These are phyloP conservation scores for Asteroscopus sphinx DNA, from an alignment of 2,888 invertebrate species.

Conservation along the genomic window DNA sequence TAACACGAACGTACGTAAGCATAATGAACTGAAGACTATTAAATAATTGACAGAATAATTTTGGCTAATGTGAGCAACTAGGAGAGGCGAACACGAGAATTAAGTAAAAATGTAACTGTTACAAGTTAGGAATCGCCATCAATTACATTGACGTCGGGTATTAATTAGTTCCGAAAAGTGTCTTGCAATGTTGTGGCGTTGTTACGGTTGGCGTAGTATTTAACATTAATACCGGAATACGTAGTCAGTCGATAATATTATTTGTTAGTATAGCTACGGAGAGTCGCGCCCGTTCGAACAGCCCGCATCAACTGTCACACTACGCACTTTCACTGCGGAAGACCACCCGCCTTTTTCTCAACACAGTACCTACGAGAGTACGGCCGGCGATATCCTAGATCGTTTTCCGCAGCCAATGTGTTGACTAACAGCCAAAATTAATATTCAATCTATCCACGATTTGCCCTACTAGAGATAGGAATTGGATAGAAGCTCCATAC, in stretches of 20 bases:
- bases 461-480: no score
- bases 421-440: no score
- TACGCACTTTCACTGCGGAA: slow-evolving; percentile 16
- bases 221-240: slow-evolving; percentile 5
- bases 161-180: slow-evolving; percentile 11
- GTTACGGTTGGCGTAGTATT: slow-evolving; percentile 6
- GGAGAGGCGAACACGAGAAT: slow-evolving; percentile 13
- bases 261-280: not conserved
- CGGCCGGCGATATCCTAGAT: not conserved
- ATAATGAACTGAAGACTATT: no score
- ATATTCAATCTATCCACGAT: no score
- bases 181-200: slow-evolving; percentile 45
- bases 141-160: slow-evolving; percentile 39
- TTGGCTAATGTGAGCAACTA: slow-evolving; percentile 53
- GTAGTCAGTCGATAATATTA: slow-evolving; percentile 1
- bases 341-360: not conserved
- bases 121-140: slow-evolving; percentile 10
- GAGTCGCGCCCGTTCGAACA: slow-evolving; percentile 48
- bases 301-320: slow-evolving; percentile 59
- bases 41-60: slow-evolving; percentile 47
- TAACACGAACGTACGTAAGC: no score
- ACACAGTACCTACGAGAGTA: not conserved
- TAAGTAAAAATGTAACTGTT: slow-evolving; percentile 2
- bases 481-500: no score
- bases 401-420: slow-evolving; percentile 32